phyloP scores from a whole-genome alignment of 2,888 invertebrate genomes.

The Lasioglossum pauxillum region DNA sequence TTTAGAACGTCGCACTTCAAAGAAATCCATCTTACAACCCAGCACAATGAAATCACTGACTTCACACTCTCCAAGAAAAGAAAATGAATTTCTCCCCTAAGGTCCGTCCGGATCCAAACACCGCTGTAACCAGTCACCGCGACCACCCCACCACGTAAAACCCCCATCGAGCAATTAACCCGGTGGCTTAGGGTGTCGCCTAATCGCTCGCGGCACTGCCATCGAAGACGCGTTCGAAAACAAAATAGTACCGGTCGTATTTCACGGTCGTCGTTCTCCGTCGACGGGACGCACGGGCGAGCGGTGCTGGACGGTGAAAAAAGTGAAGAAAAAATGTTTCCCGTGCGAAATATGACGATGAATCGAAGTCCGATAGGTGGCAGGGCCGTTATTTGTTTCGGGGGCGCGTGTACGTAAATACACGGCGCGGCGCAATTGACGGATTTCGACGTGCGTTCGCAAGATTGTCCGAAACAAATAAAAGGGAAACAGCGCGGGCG shows the following conservation, averaged over 20 bases:
- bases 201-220: constrained; percentile 10
- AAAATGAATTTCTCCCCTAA: not conserved
- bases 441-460: constrained; percentile 32
- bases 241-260: constrained; percentile 8
- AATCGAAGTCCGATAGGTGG: constrained; percentile 35
- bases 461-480: constrained; percentile 47
- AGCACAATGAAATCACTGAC: not conserved
- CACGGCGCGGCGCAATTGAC: constrained; percentile 37
- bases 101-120: not conserved
- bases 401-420: constrained; percentile 40
- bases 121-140: not conserved
- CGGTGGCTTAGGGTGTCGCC: not conserved
- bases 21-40: not conserved
- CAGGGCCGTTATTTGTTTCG: constrained; percentile 42
- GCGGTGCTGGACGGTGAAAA: not conserved
- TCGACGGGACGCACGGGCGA: not conserved
- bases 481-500: constrained; percentile 30
- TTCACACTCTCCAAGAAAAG: not conserved
- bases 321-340: not conserved
- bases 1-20: not conserved
- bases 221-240: constrained; percentile 33
- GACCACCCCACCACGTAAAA: not conserved
- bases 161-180: not conserved
- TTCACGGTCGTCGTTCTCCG: constrained; percentile 27
- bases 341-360: constrained; percentile 46